Evolutionary conservation across 2,888 invertebrate genomes (phyloP), one percentile per base, ranked within the genome.

Genomic region (Sesia apiformis): DNA sequence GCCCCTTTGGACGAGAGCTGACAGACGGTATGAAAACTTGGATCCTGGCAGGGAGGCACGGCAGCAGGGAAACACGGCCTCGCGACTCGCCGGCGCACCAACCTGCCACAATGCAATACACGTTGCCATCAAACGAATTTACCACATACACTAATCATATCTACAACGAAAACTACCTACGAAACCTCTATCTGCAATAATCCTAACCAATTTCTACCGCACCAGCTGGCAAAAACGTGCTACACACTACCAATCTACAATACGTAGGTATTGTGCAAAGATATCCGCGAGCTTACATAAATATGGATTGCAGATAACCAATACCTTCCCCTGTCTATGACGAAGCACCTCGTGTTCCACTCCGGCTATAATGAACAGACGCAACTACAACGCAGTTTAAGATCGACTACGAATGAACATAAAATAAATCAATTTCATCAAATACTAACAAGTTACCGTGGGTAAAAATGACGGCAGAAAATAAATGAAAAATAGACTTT

Each of bases 1-100:
- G 94, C 94, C 94, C 94, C 93, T 91, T 91, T 93, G 94, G 94
- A 94, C 94, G 94, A 92, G 89, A 89, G 89, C 90, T 81, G 83
- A 76, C 84, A 79, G 84, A 82, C 79, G 83, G 82, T 86, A 85
- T 82, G 84, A 90, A 23, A 23, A 90, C 83, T 81, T 81, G 74
- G 82, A 83, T 81, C 77, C 84, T 84, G 74, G 77, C 77, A 73
- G 76, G 78, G 64, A 66, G 62, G 73, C 75, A 72, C 73, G 70
- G 74, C 75, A 79, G 80, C 83, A 77, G 77, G 76, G 75, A 79
- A 74, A 74, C 8, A 51, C 78, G 69, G 72, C 74, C 68, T 72
- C 79, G 72, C 75, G 60, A 76, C 75, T 75, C 80, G 81, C 84
- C 81, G 82, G 76, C 75, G 78, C 78, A 71, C 72, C 76, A 76